phyloP scores from a whole-genome alignment of 2,888 invertebrate genomes.

The Drosophila birchii region DNA sequence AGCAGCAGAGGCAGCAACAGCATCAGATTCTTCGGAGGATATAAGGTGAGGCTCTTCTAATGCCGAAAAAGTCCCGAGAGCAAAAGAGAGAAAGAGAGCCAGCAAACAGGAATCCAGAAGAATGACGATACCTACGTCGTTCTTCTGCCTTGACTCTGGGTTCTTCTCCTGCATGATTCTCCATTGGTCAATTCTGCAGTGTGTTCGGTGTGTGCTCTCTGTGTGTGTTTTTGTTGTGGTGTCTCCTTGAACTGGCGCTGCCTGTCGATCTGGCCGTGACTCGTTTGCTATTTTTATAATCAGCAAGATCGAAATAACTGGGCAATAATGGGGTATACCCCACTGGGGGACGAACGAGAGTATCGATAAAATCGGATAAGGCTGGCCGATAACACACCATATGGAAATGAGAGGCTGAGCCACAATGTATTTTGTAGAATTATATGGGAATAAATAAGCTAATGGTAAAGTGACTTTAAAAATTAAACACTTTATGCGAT shows the following conservation, averaged over 20 bases:
- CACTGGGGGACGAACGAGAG: slow-evolving; percentile 1
- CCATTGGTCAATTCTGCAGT: slow-evolving; percentile 31
- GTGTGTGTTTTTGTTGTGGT: slow-evolving; percentile 29
- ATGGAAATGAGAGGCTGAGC: slow-evolving; percentile 3
- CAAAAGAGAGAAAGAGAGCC: slow-evolving; percentile 6
- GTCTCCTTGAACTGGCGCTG: slow-evolving; percentile 62
- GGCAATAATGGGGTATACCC: slow-evolving; percentile 38
- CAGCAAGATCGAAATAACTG: slow-evolving; percentile 45
- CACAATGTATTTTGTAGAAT: slow-evolving; percentile 9
- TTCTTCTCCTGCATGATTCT: slow-evolving; percentile 11
- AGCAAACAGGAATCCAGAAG: slow-evolving; percentile 69
- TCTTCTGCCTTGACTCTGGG: slow-evolving; percentile 37
- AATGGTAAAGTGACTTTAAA: not conserved
- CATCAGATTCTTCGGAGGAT: slow-evolving; percentile 45
- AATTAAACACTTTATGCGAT: not conserved
- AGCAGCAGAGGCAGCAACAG: slow-evolving; percentile 1
- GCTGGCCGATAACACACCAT: slow-evolving; percentile 4
- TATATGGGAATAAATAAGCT: slow-evolving; percentile 8
- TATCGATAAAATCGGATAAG: slow-evolving; percentile 1
- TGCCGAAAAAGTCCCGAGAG: slow-evolving; percentile 56
- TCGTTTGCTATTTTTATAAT: slow-evolving; percentile 75
- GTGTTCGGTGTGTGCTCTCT: not conserved
- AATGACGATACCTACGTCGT: slow-evolving; percentile 74
- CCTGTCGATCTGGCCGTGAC: slow-evolving; percentile 66
- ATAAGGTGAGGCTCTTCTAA: slow-evolving; percentile 60